phyloP scores from a whole-genome alignment of 2,113 vertebrate species.

The Pollimyrus isidori region DNA sequence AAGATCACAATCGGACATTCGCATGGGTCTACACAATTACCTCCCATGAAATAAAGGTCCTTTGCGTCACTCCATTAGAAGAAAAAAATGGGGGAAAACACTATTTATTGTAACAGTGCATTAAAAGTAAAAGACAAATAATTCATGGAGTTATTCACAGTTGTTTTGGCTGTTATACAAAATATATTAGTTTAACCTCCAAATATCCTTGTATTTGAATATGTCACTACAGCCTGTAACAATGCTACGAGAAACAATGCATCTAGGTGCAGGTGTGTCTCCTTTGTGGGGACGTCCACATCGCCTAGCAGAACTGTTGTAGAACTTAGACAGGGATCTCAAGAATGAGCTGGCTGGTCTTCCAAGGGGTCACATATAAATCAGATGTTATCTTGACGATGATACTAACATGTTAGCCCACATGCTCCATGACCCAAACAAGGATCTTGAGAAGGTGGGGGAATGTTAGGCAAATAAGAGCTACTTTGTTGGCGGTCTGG shows the following conservation, averaged over 20 bases:
- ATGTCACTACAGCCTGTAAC: not conserved
- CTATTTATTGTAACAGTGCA: constrained; percentile 30
- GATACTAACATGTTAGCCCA: not conserved
- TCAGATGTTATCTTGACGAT: not conserved
- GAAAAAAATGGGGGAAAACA: constrained; percentile 2
- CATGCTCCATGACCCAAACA: not conserved
- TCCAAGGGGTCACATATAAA: not conserved
- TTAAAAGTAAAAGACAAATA: constrained; percentile 6
- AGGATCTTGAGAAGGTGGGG: not conserved
- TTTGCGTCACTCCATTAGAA: constrained; percentile 40
- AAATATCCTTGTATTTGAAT: not conserved
- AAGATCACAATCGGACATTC: constrained; percentile 84
- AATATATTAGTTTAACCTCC: not conserved
- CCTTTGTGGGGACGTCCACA: not conserved
- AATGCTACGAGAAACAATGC: not conserved
- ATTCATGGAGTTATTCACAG: not conserved
- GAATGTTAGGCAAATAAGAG: not conserved
- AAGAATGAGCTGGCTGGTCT: not conserved
- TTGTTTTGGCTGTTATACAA: not conserved
- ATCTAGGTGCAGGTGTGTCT: not conserved
- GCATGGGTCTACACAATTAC: constrained; percentile 66
- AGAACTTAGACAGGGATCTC: not conserved
- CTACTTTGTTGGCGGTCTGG: constrained; percentile 23
- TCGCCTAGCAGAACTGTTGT: not conserved
- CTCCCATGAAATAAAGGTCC: constrained; percentile 79